Conservation (phyloP, 2,113 vertebrate species). For the Hyaena hyaena region DNA sequence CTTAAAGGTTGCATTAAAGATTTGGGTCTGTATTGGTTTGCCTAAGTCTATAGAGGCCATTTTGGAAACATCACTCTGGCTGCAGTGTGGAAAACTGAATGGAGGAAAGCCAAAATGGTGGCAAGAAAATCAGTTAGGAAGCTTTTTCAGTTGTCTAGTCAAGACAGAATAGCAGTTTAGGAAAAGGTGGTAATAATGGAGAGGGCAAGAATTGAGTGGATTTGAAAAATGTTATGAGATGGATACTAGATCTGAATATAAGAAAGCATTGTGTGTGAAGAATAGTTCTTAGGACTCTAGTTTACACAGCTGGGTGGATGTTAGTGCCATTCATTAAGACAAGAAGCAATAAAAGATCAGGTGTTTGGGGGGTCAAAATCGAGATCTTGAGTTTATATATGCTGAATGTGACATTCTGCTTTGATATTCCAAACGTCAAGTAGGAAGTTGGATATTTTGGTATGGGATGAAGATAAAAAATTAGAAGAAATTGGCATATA, state of each 20-base stretch:
- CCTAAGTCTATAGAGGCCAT: not conserved
- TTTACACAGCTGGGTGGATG: not conserved
- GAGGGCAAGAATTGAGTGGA: not conserved
- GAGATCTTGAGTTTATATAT: not conserved
- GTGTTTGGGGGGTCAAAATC: not conserved
- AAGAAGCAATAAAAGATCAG: not conserved
- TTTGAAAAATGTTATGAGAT: not conserved
- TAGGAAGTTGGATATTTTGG: not conserved
- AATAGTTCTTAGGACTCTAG: not conserved
- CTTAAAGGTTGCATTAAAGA: not conserved
- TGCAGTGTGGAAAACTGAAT: not conserved
- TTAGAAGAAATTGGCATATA: not conserved
- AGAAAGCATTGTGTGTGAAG: not conserved
- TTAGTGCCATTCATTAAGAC: not conserved
- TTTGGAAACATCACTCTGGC: not conserved
- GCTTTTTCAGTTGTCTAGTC: not conserved
- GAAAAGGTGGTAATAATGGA: not conserved
- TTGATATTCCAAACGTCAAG: not conserved
- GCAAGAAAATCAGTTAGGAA: not conserved
- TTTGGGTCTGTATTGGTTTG: conserved; percentile 5
- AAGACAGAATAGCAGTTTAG: not conserved
- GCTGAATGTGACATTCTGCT: not conserved
- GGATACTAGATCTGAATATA: not conserved
- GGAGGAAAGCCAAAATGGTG: not conserved
- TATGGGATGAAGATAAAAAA: not conserved